Conservation (phyloP, 2,888 invertebrate genomes). For the Bedellia somnulentella region DNA sequence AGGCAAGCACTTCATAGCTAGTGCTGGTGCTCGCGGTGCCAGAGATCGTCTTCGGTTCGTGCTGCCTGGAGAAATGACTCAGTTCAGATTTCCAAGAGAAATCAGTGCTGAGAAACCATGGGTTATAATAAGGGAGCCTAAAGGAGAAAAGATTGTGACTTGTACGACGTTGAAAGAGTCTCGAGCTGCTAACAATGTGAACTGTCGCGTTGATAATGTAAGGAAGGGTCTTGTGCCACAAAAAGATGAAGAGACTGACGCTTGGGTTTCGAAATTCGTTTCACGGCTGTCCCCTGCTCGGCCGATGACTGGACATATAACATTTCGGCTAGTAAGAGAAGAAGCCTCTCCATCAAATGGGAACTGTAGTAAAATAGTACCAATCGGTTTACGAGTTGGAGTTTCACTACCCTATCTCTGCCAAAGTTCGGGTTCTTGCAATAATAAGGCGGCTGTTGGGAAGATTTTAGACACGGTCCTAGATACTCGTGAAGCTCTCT, state of each 20-base stretch:
- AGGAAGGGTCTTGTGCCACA: slow-evolving; percentile 70
- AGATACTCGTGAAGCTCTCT: slow-evolving; percentile 78
- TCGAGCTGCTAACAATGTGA: slow-evolving; percentile 77
- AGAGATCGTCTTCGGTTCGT: slow-evolving; percentile 70
- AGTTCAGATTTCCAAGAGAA: slow-evolving; percentile 70
- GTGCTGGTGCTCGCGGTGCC: slow-evolving; percentile 74
- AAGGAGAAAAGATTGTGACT: slow-evolving; percentile 75
- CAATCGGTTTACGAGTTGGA: slow-evolving; percentile 72
- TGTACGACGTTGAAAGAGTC: slow-evolving; percentile 83
- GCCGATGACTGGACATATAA: slow-evolving; percentile 76
- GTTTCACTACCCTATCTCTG: slow-evolving; percentile 81
- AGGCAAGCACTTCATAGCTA: slow-evolving; percentile 70
- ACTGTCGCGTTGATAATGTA: slow-evolving; percentile 70
- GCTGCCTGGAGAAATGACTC: slow-evolving; percentile 65
- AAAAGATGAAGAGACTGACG: slow-evolving; percentile 67
- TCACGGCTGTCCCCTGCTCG: slow-evolving; percentile 64
- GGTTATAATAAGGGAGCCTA: slow-evolving; percentile 76
- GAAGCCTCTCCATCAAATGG: slow-evolving; percentile 51
- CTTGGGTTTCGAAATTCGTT: slow-evolving; percentile 75
- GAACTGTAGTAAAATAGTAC: slow-evolving; percentile 32
- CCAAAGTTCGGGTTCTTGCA: slow-evolving; percentile 67
- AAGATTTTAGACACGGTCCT: slow-evolving; percentile 68
- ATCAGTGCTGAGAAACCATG: slow-evolving; percentile 76
- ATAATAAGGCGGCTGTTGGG: slow-evolving; percentile 64
- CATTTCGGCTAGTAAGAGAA: slow-evolving; percentile 73